phyloP scores from a whole-genome alignment of 2,888 invertebrate species.

The Stegophylla sp. region DNA sequence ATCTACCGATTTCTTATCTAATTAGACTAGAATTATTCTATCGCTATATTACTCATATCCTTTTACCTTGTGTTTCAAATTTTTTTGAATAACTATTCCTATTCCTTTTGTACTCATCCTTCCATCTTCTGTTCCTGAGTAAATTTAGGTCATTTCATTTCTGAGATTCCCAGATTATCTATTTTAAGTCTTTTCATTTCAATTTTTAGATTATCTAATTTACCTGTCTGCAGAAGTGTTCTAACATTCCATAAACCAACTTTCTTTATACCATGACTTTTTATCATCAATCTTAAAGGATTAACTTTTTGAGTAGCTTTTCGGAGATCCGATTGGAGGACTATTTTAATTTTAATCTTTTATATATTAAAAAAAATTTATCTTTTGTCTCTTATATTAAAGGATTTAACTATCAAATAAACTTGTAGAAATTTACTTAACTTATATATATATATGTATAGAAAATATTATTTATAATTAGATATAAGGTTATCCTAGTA shows the following conservation, averaged over 20 bases:
- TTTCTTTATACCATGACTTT: slow-evolving; percentile 15
- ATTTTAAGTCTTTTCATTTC: slow-evolving; percentile 43
- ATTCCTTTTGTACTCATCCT: slow-evolving; percentile 22
- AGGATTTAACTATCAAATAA: no score
- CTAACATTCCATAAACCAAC: slow-evolving; percentile 41
- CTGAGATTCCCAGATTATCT: slow-evolving; percentile 39
- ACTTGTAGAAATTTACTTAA: no score
- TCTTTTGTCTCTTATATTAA: no score
- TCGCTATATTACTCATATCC: slow-evolving; percentile 42
- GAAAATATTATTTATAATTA: no score
- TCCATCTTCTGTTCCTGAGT: slow-evolving; percentile 34
- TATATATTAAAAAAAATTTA: no score
- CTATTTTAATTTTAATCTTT: no score
- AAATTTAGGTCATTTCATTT: no score
- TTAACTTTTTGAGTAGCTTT: slow-evolving; percentile 26
- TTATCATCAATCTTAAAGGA: slow-evolving; percentile 22
- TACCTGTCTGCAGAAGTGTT: slow-evolving; percentile 31
- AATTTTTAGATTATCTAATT: slow-evolving; percentile 43
- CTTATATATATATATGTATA: no score
- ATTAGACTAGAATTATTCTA: slow-evolving; percentile 52
- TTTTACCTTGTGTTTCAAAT: slow-evolving; percentile 27
- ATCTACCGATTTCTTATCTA: slow-evolving; percentile 37
- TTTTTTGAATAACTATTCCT: slow-evolving; percentile 32
- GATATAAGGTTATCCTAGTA: no score
- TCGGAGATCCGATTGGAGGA: slow-evolving; percentile 27